A percentile compares a stretch with the other conserved stretches of the same genome.
Conservation (phyloP, 2,888 invertebrate species). For the Sarcophaga caerulescens region DNA sequence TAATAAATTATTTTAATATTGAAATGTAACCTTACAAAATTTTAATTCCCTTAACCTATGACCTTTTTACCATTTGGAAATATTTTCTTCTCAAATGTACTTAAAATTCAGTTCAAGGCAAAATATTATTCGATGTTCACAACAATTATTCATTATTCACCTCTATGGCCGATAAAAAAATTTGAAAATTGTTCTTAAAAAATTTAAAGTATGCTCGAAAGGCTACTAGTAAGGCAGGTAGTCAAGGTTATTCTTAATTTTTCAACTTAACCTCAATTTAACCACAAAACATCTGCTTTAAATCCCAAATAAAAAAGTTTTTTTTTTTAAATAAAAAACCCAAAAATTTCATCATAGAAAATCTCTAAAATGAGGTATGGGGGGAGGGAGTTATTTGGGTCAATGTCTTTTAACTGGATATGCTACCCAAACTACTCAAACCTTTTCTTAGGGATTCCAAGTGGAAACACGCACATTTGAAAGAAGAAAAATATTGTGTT, state of each 20-base stretch:
- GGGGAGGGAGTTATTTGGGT: conserved; percentile 15
- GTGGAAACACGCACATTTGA: conserved; percentile 40
- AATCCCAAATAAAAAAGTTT: conserved; percentile 50
- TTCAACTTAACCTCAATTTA: not conserved
- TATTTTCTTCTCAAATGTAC: not conserved
- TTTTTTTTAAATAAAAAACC: not conserved
- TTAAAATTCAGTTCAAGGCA: conserved; percentile 25
- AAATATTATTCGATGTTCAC: not conserved
- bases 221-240: not conserved
- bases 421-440: too few species aligned
- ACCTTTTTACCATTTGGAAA: conserved; percentile 10
- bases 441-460: not conserved
- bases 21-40: not conserved
- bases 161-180: too few species aligned
- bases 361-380: not conserved
- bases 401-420: conserved; percentile 12
- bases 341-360: not conserved
- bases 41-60: not conserved
- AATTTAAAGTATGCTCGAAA: not conserved
- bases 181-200: not conserved
- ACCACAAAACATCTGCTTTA: conserved; percentile 50
- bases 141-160: not conserved
- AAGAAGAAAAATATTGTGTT: not conserved
- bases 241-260: not conserved
- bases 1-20: too few species aligned